These are phyloP conservation scores for Cryptoprocta ferox DNA, from an alignment of 2,797 vertebrate genomes.

Conservation along the genomic window DNA sequence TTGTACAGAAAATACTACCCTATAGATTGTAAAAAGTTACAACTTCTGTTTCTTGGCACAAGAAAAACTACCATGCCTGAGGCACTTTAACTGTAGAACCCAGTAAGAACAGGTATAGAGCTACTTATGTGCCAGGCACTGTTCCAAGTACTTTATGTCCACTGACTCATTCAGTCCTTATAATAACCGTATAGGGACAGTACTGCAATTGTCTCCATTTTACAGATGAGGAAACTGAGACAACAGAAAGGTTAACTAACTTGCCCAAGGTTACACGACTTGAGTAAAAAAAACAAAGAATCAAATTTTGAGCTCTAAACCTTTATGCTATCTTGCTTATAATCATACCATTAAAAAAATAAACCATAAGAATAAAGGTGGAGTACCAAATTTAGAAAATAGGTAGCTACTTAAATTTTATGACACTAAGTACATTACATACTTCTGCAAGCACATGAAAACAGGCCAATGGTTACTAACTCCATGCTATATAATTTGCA, in stretches of 20 bases:
- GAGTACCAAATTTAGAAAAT: neutral
- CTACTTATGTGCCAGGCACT: neutral
- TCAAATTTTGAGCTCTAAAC: neutral
- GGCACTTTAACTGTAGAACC: neutral
- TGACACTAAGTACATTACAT: neutral
- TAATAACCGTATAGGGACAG: neutral
- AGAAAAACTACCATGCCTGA: neutral
- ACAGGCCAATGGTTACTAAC: neutral
- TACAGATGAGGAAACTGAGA: neutral
- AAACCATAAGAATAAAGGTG: neutral
- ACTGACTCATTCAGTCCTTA: neutral
- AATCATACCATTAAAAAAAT: neutral
- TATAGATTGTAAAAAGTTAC: neutral
- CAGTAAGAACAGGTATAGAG: neutral
- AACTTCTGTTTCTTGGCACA: neutral
- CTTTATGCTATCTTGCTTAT: neutral
- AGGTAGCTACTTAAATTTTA: slow-evolving; percentile 18
- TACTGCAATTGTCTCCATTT: neutral
- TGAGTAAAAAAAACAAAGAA: neutral
- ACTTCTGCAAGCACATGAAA: neutral
- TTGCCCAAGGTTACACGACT: neutral
- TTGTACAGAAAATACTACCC: neutral
- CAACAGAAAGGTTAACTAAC: neutral
- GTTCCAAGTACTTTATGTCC: neutral
- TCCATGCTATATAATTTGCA: neutral